Conservation (phyloP, 2,113 vertebrate species). For the Phrynocephalus versicolor region DNA sequence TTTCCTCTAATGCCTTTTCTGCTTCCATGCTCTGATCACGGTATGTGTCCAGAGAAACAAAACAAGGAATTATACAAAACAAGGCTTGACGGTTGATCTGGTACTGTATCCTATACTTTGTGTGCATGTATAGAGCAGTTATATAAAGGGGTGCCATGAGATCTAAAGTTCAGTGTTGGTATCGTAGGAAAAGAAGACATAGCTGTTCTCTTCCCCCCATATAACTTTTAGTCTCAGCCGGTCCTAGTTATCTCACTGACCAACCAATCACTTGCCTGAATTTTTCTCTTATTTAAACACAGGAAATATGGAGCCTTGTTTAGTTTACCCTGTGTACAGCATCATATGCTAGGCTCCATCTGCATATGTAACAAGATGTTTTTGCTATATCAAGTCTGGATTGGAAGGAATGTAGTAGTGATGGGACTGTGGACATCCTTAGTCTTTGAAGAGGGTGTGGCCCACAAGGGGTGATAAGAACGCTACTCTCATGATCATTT, state of each 20-base stretch:
- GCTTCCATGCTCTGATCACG: too few relatives aligned
- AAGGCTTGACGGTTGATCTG: too few relatives aligned
- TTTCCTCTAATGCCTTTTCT: too few relatives aligned
- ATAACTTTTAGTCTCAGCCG: neutral
- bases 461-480: neutral
- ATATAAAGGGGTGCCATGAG: too few relatives aligned
- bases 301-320: neutral
- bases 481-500: neutral
- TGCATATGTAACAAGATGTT: neutral
- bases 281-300: neutral
- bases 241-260: neutral
- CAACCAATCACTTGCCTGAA: neutral
- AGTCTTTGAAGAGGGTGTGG: neutral
- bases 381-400: neutral
- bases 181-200: too few relatives aligned
- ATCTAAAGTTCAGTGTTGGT: too few relatives aligned
- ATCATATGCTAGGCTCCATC: neutral
- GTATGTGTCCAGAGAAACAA: too few relatives aligned
- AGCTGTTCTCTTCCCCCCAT: neutral
- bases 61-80: too few relatives aligned
- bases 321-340: neutral
- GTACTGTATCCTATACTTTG: too few relatives aligned
- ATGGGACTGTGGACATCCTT: neutral
- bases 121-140: too few relatives aligned
- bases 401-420: neutral